Evolutionary conservation across 2,888 invertebrate genomes (phyloP).

Genomic region (Apotomis capreana): DNA sequence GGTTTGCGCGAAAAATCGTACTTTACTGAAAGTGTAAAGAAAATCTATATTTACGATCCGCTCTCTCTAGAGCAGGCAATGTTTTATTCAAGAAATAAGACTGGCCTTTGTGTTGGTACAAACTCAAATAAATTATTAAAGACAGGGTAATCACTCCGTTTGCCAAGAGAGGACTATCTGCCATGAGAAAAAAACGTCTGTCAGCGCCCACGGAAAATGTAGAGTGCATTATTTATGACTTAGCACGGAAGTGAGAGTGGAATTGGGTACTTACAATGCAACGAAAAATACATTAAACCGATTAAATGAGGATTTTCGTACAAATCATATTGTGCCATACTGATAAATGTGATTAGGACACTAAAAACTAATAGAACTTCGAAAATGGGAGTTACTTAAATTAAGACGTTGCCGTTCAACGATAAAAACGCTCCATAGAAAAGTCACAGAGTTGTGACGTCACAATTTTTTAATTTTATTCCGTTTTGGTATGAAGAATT

Average conservation of each 20-base stretch:
- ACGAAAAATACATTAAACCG: no score
- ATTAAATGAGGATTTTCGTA: no score
- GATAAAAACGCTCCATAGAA: no score
- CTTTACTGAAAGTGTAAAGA: conserved; percentile 24
- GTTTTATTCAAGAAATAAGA: conserved; percentile 75
- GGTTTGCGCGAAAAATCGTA: conserved; percentile 11
- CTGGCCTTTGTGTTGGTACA: conserved; percentile 73
- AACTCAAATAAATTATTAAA: conserved; percentile 75
- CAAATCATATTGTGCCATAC: no score
- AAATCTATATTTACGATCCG: conserved; percentile 33
- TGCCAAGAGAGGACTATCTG: conserved; percentile 63
- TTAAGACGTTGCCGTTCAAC: no score
- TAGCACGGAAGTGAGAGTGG: conserved; percentile 52
- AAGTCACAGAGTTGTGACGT: no score
- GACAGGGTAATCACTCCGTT: conserved; percentile 73
- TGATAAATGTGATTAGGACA: no score
- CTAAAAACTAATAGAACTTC: no score
- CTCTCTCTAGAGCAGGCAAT: conserved; percentile 52
- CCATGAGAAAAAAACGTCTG: conserved; percentile 60
- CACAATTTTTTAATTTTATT: no score
- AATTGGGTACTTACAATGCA: conserved; percentile 18
- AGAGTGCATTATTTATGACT: conserved; percentile 57
- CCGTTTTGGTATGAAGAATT: no score
- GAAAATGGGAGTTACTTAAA: no score
- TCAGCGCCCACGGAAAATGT: conserved; percentile 58